Evolutionary conservation across 2,888 invertebrate genomes (phyloP).

Genomic region (Serripes groenlandicus): DNA sequence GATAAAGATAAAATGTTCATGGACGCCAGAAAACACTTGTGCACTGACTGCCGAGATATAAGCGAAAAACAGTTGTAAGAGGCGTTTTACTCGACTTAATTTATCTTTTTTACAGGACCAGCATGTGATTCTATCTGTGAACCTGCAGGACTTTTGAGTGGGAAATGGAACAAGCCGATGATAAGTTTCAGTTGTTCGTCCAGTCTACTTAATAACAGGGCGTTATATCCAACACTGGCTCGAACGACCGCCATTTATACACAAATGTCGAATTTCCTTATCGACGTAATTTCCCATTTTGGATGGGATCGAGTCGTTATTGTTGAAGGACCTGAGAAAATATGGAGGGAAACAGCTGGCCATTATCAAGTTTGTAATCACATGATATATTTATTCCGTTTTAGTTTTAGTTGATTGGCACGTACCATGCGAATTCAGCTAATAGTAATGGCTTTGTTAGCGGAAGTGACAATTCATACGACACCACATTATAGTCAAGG

Average conservation of each 20-base stretch:
- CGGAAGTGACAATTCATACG: too few relatives aligned
- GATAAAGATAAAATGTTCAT: too few relatives aligned
- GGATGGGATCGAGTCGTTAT: slow-evolving; percentile 68
- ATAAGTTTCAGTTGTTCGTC: slow-evolving; percentile 78
- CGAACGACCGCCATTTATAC: slow-evolving; percentile 67
- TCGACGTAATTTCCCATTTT: slow-evolving; percentile 66
- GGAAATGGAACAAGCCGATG: slow-evolving; percentile 72
- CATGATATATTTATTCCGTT: too few relatives aligned
- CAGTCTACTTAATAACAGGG: slow-evolving; percentile 58
- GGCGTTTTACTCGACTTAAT: too few relatives aligned
- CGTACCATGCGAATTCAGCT: too few relatives aligned
- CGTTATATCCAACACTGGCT: slow-evolving; percentile 72
- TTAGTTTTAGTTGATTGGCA: too few relatives aligned
- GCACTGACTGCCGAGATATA: too few relatives aligned
- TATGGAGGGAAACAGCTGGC: slow-evolving; percentile 72
- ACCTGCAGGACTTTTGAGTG: slow-evolving; percentile 74
- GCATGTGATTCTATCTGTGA: slow-evolving; percentile 78
- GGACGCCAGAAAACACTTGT: too few relatives aligned
- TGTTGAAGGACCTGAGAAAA: slow-evolving; percentile 67
- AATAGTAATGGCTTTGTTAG: too few relatives aligned
- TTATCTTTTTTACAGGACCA: too few relatives aligned
- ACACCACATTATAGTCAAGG: too few relatives aligned
- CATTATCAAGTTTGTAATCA: slow-evolving; percentile 67
- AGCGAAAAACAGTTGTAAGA: too few relatives aligned
- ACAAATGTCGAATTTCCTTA: slow-evolving; percentile 65